Base-by-base conservation (phyloP, 2,113 vertebrate species). In the Girardinichthys multiradiatus region DNA sequence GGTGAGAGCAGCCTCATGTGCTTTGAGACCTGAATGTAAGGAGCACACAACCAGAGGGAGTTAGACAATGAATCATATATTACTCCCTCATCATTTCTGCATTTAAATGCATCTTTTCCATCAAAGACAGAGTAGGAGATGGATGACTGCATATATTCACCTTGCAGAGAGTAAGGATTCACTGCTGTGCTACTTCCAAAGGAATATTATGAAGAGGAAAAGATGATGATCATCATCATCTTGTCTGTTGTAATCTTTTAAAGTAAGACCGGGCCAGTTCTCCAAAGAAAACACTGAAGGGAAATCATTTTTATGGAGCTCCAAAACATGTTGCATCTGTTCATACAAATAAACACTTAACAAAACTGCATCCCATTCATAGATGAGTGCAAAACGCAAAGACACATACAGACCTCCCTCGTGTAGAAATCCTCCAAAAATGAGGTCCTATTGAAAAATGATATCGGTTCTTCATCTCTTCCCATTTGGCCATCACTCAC, bases 401-500 rank as follows among this genome's bases (percentile, higher is more conserved):
- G 54, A 72, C 67, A 57, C 51, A 60, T 10, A 15, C 54, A 66
- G 60, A 37, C 72, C 27, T 30, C 78, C 64, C 54, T 79, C 15
- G 17, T 75, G 74, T 64, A 37, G 65, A 84, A 79, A 75, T 64
- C 65, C 59, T 51, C 3, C 29, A 81, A 82, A 84, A 78, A 87
- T 82, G 65, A 39, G 75, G 68, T 87, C 66, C 72, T 30, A 1
- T 11, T 87, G 87, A 89, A 83, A 90, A 73, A 88, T 79, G 33
- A 42, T 86, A 76, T 75, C 81, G 89, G 85, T 82, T 87, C 75
- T 79, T 82, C 70, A 74, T 84, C 70, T 30, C 3, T 57, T 79
- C 77, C 77, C 83, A 87, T 88, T 65, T 76, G 75, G 35, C 79
- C 64, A 87, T 93, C 84, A 74, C 74, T 88, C 89, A 87, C 65